Percentiles rank a stretch among this genome's conserved stretches.
These are phyloP conservation scores for western clawed frog (Xenopus tropicalis) DNA, from an alignment of 2,113 vertebrate species.

Conservation along the genomic window UCB_Xtro_10.0 CM004447.2:44994501-44995000, in stretches of 20 bases:
- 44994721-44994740: conserved; percentile 20
- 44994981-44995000: too few relatives aligned
- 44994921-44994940: too few relatives aligned
- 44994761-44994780: conserved; percentile 24
- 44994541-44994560: too few relatives aligned
- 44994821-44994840: conserved; percentile 19
- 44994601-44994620: conserved; percentile 26
- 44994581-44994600: too few relatives aligned
- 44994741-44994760: conserved; percentile 24
- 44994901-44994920: too few relatives aligned
- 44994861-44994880: not conserved
- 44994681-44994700: conserved; percentile 40
- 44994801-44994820: conserved; percentile 22
- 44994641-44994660: conserved; percentile 34
- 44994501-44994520: too few relatives aligned
- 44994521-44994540: too few relatives aligned
- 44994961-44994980: too few relatives aligned
- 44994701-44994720: conserved; percentile 27
- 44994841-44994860: conserved; percentile 11
- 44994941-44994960: too few relatives aligned
- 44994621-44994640: conserved; percentile 11
- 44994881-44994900: too few relatives aligned
- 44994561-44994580: too few relatives aligned
- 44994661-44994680: conserved; percentile 32
- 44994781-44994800: conserved; percentile 32